Conservation (phyloP, 2,113 vertebrate species). For the Climacteris rufus region DNA sequence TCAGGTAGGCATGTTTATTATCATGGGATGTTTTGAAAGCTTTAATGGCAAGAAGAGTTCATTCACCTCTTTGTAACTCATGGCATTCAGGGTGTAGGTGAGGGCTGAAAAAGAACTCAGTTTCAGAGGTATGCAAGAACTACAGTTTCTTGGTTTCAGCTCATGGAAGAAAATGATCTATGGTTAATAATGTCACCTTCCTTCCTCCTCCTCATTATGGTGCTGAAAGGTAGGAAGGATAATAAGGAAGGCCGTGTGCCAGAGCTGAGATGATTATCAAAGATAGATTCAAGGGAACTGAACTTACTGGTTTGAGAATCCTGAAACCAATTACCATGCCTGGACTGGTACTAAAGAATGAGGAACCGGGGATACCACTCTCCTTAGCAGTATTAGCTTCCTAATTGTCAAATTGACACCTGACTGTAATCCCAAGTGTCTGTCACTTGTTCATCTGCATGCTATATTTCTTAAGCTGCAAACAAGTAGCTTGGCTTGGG, state of each 20-base stretch:
- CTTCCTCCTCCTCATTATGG: not conserved
- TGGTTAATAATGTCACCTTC: not conserved
- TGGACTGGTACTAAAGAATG: not conserved
- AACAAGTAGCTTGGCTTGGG: not conserved
- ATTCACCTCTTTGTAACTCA: not conserved
- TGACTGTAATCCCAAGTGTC: not conserved
- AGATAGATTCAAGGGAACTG: not conserved
- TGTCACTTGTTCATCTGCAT: not conserved
- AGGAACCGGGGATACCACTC: not conserved
- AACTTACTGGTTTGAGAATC: constrained; percentile 17
- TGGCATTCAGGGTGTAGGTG: not conserved
- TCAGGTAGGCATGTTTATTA: not conserved
- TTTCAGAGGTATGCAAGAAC: not conserved
- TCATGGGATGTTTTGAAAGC: not conserved
- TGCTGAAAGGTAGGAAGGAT: not conserved
- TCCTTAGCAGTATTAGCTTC: not conserved
- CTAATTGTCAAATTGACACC: not conserved
- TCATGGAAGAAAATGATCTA: not conserved
- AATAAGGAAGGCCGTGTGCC: not conserved
- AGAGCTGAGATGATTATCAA: not conserved
- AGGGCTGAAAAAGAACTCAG: not conserved
- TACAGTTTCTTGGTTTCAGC: not conserved
- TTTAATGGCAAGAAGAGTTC: not conserved
- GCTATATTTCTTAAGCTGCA: not conserved
- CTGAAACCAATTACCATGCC: not conserved